Evolutionary conservation across 2,888 invertebrate species (phyloP).

Genomic region (Beris morrisii): DNA sequence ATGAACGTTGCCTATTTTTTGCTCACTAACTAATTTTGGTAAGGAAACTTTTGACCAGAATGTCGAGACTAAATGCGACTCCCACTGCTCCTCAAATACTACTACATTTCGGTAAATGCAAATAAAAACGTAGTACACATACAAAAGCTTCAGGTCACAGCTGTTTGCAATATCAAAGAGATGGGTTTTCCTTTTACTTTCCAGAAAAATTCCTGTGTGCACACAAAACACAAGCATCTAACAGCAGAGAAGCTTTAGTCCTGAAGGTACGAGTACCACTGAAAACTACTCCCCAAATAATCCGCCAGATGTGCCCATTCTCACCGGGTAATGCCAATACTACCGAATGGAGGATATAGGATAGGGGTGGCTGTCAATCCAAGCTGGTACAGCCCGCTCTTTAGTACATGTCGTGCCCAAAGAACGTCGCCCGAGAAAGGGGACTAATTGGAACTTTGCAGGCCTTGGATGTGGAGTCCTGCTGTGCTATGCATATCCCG

Average conservation of each 20-base stretch:
- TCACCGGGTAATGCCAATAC: slow-evolving; percentile 38
- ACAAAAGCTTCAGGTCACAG: slow-evolving; percentile 40
- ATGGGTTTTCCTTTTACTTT: slow-evolving; percentile 36
- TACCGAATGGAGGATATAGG: slow-evolving; percentile 9
- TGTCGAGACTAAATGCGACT: no score
- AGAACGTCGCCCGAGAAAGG: slow-evolving; percentile 21
- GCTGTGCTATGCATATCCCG: slow-evolving; percentile 21
- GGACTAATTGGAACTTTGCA: slow-evolving; percentile 34
- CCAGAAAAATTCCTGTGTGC: slow-evolving; percentile 35
- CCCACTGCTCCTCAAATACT: not conserved
- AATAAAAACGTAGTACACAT: slow-evolving; percentile 31
- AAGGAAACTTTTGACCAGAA: no score
- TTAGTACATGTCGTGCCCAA: slow-evolving; percentile 9
- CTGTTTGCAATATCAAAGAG: slow-evolving; percentile 39
- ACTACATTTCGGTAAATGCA: slow-evolving; percentile 28
- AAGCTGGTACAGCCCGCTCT: slow-evolving; percentile 32
- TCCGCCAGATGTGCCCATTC: slow-evolving; percentile 39
- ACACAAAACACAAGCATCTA: slow-evolving; percentile 5
- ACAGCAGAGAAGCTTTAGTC: not conserved
- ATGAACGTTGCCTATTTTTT: no score
- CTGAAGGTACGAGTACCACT: slow-evolving; percentile 2
- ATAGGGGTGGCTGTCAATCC: slow-evolving; percentile 36
- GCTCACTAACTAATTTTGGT: no score
- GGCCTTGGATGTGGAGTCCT: slow-evolving; percentile 13
- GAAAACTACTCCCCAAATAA: slow-evolving; percentile 33